Conservation (phyloP, 2,113 vertebrate species). For the Alosa alosa region DNA sequence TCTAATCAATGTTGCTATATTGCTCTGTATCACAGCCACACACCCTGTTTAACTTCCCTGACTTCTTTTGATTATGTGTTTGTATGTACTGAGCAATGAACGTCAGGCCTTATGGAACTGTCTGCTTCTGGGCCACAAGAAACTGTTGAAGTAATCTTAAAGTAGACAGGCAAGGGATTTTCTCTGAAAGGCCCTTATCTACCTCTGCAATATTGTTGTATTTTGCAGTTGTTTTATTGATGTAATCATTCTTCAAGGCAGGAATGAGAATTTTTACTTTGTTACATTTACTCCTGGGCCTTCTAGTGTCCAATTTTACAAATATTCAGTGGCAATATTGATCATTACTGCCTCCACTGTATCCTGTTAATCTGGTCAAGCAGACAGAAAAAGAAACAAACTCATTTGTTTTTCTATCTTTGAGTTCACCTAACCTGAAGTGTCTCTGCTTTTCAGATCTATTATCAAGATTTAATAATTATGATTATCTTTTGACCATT, state of each 20-base stretch:
- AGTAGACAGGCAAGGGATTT: slow-evolving; percentile 23
- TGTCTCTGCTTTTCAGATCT: background rate
- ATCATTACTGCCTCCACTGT: slow-evolving; percentile 1
- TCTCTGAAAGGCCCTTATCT: slow-evolving; percentile 39
- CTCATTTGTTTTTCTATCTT: background rate
- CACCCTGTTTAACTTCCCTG: background rate
- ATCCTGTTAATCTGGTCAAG: slow-evolving; percentile 15
- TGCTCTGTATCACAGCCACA: background rate
- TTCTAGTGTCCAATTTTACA: background rate
- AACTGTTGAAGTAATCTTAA: background rate
- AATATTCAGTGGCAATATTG: background rate
- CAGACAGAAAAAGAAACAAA: background rate
- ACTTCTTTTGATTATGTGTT: background rate
- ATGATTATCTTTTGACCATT: background rate
- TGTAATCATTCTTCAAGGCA: background rate
- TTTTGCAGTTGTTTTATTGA: background rate
- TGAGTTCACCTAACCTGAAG: background rate
- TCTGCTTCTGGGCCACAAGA: background rate
- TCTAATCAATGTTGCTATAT: background rate
- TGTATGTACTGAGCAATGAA: background rate
- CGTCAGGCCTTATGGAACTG: background rate
- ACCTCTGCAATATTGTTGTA: slow-evolving; percentile 43
- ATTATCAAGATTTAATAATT: background rate
- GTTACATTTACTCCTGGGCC: no score
- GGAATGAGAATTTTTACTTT: background rate